Evolutionary conservation across 1,140 invertebrate species (phyloP).

Genomic region (Tyrophagus putrescentiae): DNA sequence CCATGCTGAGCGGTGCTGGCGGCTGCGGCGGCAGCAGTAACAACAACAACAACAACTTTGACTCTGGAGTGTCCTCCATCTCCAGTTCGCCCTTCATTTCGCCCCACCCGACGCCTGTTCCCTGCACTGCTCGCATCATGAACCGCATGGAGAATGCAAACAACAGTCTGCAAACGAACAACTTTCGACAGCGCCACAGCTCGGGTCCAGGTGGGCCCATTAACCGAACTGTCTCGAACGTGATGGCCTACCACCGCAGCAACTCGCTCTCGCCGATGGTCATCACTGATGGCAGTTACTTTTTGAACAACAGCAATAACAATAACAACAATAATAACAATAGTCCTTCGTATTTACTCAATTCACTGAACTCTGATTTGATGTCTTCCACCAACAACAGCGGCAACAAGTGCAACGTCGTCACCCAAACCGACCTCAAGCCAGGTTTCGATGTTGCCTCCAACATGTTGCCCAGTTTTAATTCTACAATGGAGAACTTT

Average conservation of each 20-base stretch:
- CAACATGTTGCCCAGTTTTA: neutral
- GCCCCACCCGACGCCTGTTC: conserved; percentile 33
- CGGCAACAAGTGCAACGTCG: neutral
- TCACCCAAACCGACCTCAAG: neutral
- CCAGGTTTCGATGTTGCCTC: neutral
- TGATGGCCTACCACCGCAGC: conserved; percentile 23
- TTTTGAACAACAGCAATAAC: neutral
- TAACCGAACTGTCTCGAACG: neutral
- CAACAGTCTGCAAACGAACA: neutral
- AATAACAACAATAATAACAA: too few relatives aligned
- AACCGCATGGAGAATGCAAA: neutral
- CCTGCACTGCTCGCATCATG: conserved; percentile 26
- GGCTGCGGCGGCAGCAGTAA: too few relatives aligned
- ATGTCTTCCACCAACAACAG: conserved; percentile 1
- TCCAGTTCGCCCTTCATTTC: conserved; percentile 34
- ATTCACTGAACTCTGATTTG: neutral
- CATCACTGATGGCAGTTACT: neutral
- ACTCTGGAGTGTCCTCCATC: conserved; percentile 30
- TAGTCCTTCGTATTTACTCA: too few relatives aligned
- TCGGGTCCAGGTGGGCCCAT: conserved; percentile 27
- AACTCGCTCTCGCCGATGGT: conserved; percentile 28
- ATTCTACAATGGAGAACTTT: neutral
- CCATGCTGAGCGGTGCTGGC: too few relatives aligned
- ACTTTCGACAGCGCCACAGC: conserved; percentile 25
- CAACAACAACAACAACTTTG: conserved; percentile 25